These are phyloP conservation scores for Aphis craccivora DNA, from an alignment of 1,140 invertebrate species.

Conservation along the genomic window DNA sequence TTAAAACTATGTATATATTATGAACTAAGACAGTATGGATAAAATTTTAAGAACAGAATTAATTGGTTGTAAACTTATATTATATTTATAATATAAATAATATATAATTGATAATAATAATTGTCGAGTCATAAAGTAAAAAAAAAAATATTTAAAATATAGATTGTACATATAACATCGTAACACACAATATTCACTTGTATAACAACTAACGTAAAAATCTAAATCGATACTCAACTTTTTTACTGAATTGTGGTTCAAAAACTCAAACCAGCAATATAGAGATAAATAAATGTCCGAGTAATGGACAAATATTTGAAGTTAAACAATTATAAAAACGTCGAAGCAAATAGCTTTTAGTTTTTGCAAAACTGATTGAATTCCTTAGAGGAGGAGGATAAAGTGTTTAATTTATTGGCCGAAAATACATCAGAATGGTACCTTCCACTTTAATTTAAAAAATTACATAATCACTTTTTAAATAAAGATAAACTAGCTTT, in stretches of 20 bases:
- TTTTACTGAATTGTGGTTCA: neutral
- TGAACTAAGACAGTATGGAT: neutral
- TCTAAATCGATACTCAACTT: neutral
- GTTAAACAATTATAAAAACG: slow-evolving; percentile 20
- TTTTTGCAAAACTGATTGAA: slow-evolving; percentile 9
- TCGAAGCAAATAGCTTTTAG: neutral
- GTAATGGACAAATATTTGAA: neutral
- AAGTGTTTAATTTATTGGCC: neutral
- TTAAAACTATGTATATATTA: neutral
- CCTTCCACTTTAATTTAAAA: neutral
- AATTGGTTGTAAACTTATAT: neutral
- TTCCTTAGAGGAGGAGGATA: neutral
- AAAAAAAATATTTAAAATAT: too few species aligned
- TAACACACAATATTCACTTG: neutral
- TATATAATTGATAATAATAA: neutral
- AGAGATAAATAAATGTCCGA: neutral
- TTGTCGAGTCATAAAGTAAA: neutral
- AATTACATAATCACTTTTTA: neutral
- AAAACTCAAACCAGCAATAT: neutral
- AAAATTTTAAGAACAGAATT: neutral
- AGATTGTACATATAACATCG: neutral
- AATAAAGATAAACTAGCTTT: neutral
- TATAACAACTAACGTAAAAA: neutral
- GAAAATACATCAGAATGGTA: neutral
- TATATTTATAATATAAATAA: too few species aligned